These are phyloP conservation scores for Elachura formosa DNA, from an alignment of 2,113 vertebrate genomes.

Conservation along the genomic window DNA sequence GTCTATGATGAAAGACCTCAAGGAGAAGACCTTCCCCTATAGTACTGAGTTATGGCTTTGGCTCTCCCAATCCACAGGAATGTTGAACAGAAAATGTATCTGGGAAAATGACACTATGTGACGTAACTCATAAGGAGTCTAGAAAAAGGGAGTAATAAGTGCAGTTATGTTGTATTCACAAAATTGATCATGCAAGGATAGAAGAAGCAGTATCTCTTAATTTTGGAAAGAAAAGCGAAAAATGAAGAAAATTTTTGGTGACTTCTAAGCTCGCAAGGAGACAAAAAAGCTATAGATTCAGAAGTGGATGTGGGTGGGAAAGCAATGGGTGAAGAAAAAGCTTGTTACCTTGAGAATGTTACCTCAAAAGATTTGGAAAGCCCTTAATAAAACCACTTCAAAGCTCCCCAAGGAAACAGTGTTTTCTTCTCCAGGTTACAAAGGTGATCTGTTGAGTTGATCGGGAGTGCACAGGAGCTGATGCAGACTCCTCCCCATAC, in stretches of 20 bases:
- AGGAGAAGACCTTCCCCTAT: not conserved
- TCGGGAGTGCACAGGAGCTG: not conserved
- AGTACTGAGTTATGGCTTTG: not conserved
- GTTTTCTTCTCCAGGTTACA: not conserved
- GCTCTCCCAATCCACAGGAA: not conserved
- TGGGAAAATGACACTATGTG: not conserved
- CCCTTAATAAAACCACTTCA: not conserved
- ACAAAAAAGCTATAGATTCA: not conserved
- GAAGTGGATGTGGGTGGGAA: not conserved
- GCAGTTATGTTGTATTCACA: too few species aligned
- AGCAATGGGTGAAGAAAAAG: not conserved
- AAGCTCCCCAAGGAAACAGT: not conserved
- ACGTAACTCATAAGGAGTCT: not conserved
- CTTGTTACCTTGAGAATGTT: not conserved
- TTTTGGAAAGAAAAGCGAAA: not conserved
- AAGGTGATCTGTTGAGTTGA: not conserved
- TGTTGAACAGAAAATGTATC: not conserved
- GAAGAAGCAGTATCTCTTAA: not conserved
- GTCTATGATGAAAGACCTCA: not conserved
- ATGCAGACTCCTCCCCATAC: not conserved
- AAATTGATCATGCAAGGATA: not conserved
- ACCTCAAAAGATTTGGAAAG: not conserved
- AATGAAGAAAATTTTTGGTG: not conserved
- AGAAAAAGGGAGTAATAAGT: not conserved
- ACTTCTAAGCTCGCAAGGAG: not conserved